Evolutionary conservation across 2,888 invertebrate species (phyloP), one percentile per base, ranked within the genome.

Genomic region (Amiota communis): DNA sequence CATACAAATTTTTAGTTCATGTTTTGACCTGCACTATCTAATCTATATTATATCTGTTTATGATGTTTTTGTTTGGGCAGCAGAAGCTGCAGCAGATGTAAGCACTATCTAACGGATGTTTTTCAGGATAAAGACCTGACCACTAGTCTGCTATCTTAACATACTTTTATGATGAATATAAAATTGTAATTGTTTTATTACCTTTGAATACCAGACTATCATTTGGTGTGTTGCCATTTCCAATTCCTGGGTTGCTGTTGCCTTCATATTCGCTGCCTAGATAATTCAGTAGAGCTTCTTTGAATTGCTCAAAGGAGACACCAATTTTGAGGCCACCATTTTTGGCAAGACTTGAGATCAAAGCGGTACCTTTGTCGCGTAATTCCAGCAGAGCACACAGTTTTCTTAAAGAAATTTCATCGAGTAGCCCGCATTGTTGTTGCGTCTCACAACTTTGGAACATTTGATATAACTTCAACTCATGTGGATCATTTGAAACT

Each of bases 341-440:
- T 3, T 71, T 71, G 74, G 94, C 91, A 74, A 95, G 90, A 77
- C 92, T 91, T 77, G 92, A 91, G 68, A 93, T 92, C 74, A 94
- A 91, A 76, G 92, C 91, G 53, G 91, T 90, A 74, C 94, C 92
- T 75, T 93, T 93, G 81, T 94, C 94, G 80, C 95, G 95, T 70
- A 96, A 91, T 90, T 96, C 95, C 76, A 96, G 91, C 78, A 95
- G 93, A 84, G 93, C 93, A 88, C 96, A 96, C 68, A 96, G 91
- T 76, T 92, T 92, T 71, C 92, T 90, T 79, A 95, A 91, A 63
- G 95, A 93, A 64, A 92, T 91, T 82, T 91, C 92, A 86, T 94
- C 93, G 79, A 96, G 89, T 83, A 93, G 92, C 80, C 94, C 94
- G 85, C 92, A 91, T 83, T 92, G 91, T 84, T 93, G 93, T 86